A percentile compares a stretch with the other conserved stretches of the same genome.
Evolutionary conservation across 2,113 vertebrate genomes (phyloP).

Genomic region (Oreamnos americanus): DNA sequence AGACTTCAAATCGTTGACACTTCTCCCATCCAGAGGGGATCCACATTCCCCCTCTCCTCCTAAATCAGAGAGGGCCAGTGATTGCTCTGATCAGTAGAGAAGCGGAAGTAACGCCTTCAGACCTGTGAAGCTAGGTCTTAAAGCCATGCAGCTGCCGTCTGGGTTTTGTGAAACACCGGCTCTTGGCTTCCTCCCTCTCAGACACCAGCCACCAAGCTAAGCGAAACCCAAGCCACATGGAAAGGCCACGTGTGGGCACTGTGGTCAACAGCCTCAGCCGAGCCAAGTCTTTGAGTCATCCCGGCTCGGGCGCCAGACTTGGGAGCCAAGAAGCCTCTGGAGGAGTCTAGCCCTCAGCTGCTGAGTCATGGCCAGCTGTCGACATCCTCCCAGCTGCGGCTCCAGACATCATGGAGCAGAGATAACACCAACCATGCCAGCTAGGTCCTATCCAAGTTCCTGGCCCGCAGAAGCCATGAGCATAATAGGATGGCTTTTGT

Average conservation of each 20-base stretch:
- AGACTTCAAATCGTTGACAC: not conserved
- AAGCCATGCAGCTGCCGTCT: not conserved
- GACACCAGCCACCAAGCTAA: not conserved
- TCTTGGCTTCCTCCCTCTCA: not conserved
- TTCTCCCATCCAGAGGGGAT: not conserved
- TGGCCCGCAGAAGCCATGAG: not conserved
- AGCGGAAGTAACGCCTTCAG: not conserved
- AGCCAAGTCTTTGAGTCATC: not conserved
- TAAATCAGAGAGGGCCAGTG: not conserved
- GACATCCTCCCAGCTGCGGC: not conserved
- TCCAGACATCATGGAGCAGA: not conserved
- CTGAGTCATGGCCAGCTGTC: not conserved
- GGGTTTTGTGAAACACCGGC: not conserved
- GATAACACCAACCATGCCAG: not conserved
- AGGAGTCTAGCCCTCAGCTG: not conserved
- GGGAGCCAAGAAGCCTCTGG: not conserved
- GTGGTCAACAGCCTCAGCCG: not conserved
- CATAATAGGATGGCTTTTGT: not conserved
- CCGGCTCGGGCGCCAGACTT: not conserved
- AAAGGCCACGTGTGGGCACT: not conserved
- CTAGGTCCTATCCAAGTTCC: not conserved
- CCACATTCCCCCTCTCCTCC: rapidly evolving
- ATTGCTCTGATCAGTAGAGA: no score
- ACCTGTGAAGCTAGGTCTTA: not conserved
- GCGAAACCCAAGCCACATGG: not conserved